Evolutionary conservation across 2,113 vertebrate genomes (phyloP).

Genomic region (Macroglossus sobrinus): DNA sequence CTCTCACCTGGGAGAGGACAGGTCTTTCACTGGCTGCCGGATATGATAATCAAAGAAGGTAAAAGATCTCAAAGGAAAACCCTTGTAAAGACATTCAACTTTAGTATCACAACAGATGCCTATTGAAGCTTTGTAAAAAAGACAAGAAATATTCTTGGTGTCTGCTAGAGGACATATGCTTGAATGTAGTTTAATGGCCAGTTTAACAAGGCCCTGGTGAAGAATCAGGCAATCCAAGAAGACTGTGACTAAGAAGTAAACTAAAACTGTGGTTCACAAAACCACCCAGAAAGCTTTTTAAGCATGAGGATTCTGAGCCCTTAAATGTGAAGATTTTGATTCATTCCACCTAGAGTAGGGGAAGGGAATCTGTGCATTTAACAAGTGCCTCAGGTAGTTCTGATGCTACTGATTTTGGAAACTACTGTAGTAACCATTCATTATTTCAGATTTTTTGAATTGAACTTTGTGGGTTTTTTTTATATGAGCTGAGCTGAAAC

Average conservation of each 20-base stretch:
- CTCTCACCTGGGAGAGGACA: constrained; percentile 17
- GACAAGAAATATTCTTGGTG: constrained; percentile 52
- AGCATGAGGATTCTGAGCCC: neutral
- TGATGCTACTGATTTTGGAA: neutral
- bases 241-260: neutral
- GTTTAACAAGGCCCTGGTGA: constrained; percentile 38
- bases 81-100: constrained; percentile 40
- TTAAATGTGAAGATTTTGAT: neutral
- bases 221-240: neutral
- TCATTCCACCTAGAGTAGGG: neutral
- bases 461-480: neutral
- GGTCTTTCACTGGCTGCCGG: constrained; percentile 39
- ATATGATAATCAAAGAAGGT: constrained; percentile 55
- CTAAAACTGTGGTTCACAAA: neutral
- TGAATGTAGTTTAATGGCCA: neutral
- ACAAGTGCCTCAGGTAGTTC: neutral
- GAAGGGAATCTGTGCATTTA: neutral
- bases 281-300: neutral
- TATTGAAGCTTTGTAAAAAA: constrained; percentile 34
- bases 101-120: constrained; percentile 47
- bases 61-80: constrained; percentile 55
- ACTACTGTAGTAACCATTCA: neutral
- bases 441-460: neutral
- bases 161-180: constrained; percentile 31
- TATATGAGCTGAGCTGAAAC: neutral